Percentiles rank a stretch among this genome's conserved stretches.
These are phyloP conservation scores for Pterois miles DNA, from an alignment of 2,797 vertebrate genomes.

Conservation along the genomic window DNA sequence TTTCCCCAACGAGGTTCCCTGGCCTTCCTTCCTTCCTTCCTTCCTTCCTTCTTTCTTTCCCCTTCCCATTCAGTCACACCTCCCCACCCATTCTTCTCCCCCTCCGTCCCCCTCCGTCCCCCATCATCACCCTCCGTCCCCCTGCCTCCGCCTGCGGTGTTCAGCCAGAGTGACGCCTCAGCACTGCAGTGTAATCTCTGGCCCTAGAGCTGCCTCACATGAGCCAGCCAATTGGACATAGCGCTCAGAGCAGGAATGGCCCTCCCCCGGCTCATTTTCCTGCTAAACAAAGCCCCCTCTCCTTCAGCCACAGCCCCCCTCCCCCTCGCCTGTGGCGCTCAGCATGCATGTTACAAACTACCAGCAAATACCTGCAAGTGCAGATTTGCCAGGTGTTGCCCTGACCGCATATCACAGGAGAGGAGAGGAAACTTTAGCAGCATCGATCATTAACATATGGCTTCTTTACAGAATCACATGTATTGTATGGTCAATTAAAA, in stretches of 20 bases:
- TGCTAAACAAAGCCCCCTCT: slow-evolving; percentile 50
- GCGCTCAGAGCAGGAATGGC: slow-evolving; percentile 55
- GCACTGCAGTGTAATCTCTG: slow-evolving; percentile 82
- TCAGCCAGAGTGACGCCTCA: slow-evolving; percentile 77
- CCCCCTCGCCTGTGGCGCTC: slow-evolving; percentile 6
- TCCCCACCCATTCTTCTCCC: slow-evolving; percentile 52
- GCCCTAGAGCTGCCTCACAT: slow-evolving; percentile 66
- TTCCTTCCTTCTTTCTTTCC: slow-evolving; percentile 19
- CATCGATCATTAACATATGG: background rate
- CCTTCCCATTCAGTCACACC: slow-evolving; percentile 32
- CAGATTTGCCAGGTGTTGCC: slow-evolving; percentile 52
- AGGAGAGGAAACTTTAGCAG: slow-evolving; percentile 19
- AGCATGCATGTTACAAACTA: slow-evolving; percentile 30
- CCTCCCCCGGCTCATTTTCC: slow-evolving; percentile 49
- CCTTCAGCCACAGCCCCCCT: slow-evolving; percentile 1
- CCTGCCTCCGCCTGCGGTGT: slow-evolving; percentile 67
- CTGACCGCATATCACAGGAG: slow-evolving; percentile 8
- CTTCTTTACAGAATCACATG: background rate
- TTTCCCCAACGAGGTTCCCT: slow-evolving; percentile 48
- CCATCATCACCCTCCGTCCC: slow-evolving; percentile 7
- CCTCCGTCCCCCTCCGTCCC: slow-evolving; percentile 1
- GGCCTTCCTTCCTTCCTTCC: slow-evolving; percentile 18
- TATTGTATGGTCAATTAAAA: slow-evolving; percentile 12
- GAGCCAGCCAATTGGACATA: slow-evolving; percentile 72
- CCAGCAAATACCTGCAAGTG: slow-evolving; percentile 42